These are phyloP conservation scores for Mythimna loreyi DNA, from an alignment of 2,888 invertebrate species.

Conservation along the genomic window DNA sequence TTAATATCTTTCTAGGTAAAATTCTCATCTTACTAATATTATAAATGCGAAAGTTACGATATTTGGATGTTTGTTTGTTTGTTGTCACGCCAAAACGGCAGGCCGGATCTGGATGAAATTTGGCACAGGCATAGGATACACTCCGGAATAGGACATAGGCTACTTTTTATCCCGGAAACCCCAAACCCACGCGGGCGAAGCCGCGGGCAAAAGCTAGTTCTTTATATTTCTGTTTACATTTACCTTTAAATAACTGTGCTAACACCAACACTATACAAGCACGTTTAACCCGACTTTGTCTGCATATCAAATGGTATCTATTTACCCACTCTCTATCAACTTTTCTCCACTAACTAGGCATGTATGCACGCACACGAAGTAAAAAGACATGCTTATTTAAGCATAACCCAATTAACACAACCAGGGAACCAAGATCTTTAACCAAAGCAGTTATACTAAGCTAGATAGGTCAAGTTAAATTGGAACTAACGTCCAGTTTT, in stretches of 20 bases:
- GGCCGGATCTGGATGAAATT: no score
- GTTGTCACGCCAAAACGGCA: no score
- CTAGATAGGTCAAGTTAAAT: conserved; percentile 32
- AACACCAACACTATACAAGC: background rate
- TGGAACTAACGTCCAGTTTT: conserved; percentile 29
- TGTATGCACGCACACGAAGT: conserved; percentile 61
- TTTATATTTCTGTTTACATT: conserved; percentile 4
- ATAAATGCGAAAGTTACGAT: no score
- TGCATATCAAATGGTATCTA: conserved; percentile 57
- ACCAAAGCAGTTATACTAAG: background rate
- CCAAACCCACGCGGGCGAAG: no score
- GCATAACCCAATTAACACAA: conserved; percentile 62
- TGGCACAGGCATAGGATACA: no score
- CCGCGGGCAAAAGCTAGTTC: no score
- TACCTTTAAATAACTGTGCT: background rate
- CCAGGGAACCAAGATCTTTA: conserved; percentile 21
- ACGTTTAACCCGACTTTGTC: conserved; percentile 7
- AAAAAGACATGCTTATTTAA: conserved; percentile 71
- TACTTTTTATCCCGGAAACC: no score
- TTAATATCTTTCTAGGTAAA: background rate
- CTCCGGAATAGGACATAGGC: no score
- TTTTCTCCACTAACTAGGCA: conserved; percentile 70
- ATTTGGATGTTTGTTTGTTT: no score
- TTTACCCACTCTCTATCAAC: conserved; percentile 65
- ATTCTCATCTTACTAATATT: background rate